These are phyloP conservation scores for Poecilia picta DNA, from an alignment of 2,797 vertebrate genomes.

Conservation along the genomic window DNA sequence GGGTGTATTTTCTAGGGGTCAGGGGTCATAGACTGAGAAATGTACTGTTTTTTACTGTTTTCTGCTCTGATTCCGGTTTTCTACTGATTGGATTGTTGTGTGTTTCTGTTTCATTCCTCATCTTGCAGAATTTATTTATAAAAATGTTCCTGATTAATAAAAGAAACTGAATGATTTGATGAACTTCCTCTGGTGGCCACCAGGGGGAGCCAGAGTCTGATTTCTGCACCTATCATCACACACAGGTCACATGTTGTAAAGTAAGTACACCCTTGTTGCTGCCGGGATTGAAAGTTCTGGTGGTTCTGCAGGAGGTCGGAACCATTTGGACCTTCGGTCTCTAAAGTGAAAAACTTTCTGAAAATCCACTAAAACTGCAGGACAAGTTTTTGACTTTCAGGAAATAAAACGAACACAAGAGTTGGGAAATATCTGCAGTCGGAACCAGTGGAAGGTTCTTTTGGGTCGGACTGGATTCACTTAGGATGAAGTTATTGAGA, in stretches of 20 bases:
- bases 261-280: neutral
- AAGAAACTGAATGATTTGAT: slow-evolving; percentile 48
- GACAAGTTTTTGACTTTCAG: neutral
- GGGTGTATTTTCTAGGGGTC: neutral
- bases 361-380: neutral
- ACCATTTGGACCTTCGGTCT: neutral
- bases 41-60: neutral
- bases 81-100: slow-evolving; percentile 18
- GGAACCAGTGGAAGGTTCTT: neutral
- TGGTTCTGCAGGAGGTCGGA: neutral
- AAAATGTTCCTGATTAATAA: slow-evolving; percentile 61
- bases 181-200: slow-evolving; percentile 44
- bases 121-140: slow-evolving; percentile 64
- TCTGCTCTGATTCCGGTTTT: slow-evolving; percentile 3
- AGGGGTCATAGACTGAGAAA: neutral
- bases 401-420: neutral
- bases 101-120: slow-evolving; percentile 45
- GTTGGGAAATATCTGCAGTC: neutral
- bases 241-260: neutral
- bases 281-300: neutral
- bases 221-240: neutral
- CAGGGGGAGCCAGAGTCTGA: slow-evolving; percentile 60
- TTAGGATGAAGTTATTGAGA: too few species aligned
- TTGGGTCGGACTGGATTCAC: neutral
- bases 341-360: neutral